Conservation (phyloP, 2,113 vertebrate genomes). For the human region DNA sequence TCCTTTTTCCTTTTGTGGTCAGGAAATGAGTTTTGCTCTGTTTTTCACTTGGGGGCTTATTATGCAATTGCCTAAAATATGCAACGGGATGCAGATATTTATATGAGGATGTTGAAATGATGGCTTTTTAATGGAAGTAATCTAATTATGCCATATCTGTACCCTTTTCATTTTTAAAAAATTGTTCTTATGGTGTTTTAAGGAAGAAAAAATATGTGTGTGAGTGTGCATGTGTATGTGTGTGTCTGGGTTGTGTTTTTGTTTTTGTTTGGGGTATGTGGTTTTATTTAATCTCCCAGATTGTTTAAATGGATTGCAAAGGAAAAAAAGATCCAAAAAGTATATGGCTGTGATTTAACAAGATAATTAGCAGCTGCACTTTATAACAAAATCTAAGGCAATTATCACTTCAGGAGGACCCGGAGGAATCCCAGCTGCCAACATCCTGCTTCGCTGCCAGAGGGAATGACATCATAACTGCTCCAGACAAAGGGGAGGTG, state of each 20-base stretch:
- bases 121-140: slow-evolving; percentile 82
- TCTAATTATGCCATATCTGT: slow-evolving; percentile 72
- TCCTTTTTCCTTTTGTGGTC: slow-evolving; percentile 75
- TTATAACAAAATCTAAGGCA: slow-evolving; percentile 82
- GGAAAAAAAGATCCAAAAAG: slow-evolving; percentile 74
- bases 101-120: slow-evolving; percentile 81
- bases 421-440: slow-evolving; percentile 78
- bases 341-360: slow-evolving; percentile 81
- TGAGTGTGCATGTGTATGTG: background rate
- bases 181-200: slow-evolving; percentile 66
- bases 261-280: slow-evolving; percentile 76
- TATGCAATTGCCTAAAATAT: slow-evolving; percentile 71
- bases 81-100: slow-evolving; percentile 75
- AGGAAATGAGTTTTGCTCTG: slow-evolving; percentile 58
- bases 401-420: slow-evolving; percentile 82
- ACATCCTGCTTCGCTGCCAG: slow-evolving; percentile 74
- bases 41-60: slow-evolving; percentile 77
- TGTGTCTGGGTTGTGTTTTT: slow-evolving; percentile 62
- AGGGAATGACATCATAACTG: slow-evolving; percentile 76
- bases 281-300: slow-evolving; percentile 78
- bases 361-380: slow-evolving; percentile 81
- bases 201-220: slow-evolving; percentile 38
- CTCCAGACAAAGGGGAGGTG: slow-evolving; percentile 74
- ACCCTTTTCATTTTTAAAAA: slow-evolving; percentile 46
- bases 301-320: slow-evolving; percentile 78